Conservation (phyloP, 2,797 vertebrate genomes). For the Schizopygopsis malacanthus region DNA sequence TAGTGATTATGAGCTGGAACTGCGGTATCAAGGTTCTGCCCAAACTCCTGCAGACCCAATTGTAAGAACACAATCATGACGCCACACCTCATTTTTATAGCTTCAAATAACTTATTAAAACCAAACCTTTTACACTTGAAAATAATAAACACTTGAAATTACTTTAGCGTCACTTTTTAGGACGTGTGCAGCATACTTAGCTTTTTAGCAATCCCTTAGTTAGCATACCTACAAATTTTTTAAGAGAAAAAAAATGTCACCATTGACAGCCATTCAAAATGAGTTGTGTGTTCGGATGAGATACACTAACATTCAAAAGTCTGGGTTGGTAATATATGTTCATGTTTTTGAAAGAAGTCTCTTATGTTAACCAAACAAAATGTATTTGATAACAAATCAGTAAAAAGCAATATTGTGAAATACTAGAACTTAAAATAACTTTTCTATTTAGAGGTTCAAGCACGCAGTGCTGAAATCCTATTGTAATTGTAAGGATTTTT, state of each 20-base stretch:
- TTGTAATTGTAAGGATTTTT: too few species aligned
- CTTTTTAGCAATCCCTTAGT: neutral
- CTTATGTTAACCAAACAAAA: neutral
- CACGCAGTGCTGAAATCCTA: too few species aligned
- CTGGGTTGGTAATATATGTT: neutral
- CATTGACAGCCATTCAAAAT: neutral
- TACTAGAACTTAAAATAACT: neutral
- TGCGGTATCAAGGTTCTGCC: neutral
- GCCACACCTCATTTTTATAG: neutral
- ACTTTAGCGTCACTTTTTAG: neutral
- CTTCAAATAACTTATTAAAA: neutral
- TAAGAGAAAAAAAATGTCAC: neutral
- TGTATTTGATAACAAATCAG: neutral
- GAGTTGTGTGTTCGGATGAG: neutral
- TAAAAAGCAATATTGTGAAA: neutral
- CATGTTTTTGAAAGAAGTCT: too few species aligned
- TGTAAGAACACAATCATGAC: neutral
- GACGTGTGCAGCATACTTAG: too few species aligned
- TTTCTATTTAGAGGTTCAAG: neutral
- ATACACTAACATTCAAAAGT: neutral
- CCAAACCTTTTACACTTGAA: neutral
- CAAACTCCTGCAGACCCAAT: too few species aligned
- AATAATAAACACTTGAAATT: neutral
- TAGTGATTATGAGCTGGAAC: neutral
- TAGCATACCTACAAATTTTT: neutral